Evolutionary conservation across 2,113 vertebrate genomes (phyloP).

Genomic region (Craseonycteris thonglongyai): DNA sequence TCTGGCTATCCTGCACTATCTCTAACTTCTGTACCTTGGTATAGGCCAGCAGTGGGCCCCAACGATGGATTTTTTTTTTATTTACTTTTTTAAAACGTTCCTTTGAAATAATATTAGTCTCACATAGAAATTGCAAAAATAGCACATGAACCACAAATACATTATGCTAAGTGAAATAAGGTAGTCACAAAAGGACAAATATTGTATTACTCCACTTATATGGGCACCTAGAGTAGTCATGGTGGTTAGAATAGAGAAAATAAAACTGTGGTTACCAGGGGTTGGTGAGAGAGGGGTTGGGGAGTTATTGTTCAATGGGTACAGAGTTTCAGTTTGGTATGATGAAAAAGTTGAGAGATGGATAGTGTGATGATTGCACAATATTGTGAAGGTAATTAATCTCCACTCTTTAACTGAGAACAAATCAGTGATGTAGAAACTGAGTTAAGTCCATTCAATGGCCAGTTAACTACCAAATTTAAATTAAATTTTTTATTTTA

Average conservation of each 20-base stretch:
- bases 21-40: neutral
- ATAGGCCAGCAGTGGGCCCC: neutral
- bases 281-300: neutral
- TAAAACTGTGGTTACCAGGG: neutral
- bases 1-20: neutral
- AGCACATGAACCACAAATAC: neutral
- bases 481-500: neutral
- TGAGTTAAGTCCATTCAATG: neutral
- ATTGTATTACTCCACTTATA: neutral
- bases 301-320: neutral
- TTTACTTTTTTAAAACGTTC: neutral
- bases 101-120: neutral
- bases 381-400: neutral
- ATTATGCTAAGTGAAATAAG: neutral
- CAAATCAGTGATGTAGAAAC: neutral
- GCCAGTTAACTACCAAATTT: neutral
- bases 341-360: neutral
- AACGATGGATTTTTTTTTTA: neutral
- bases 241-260: neutral
- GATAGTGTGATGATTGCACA: neutral
- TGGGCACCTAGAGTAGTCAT: neutral
- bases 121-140: neutral
- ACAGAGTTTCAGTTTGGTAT: neutral
- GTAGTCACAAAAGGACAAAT: neutral
- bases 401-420: neutral